Base-by-base conservation (phyloP, 64 coral and sea anemone species). In the Actinia tenebrosa region DNA sequence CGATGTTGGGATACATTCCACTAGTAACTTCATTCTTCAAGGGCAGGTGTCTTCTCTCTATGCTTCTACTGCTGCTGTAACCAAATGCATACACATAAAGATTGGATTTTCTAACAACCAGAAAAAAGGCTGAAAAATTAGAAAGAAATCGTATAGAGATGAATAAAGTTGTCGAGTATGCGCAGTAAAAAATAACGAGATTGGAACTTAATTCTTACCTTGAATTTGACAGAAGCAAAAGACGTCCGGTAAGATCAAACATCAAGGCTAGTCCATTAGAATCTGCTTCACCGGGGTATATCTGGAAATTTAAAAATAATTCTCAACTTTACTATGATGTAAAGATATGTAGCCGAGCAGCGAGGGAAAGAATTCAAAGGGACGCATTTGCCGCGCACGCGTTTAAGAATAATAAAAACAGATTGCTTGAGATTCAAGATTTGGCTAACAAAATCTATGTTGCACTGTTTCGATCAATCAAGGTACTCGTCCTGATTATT, bases 1-100 rank as follows among this genome's bases (percentile, higher is more conserved):
- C n/a, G 47, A 60, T 87, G 37, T 71, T 56, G 63, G 90, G 90
- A 25, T 26, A 87, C 10, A 91, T 46, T 20, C 84, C 90, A 87
- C 80, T 91, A 43, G 69, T 82, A 10, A 87, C 61, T 27, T 91
- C 90, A 84, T 91, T 91, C 17, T n/a, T 61, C 27, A 91, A 18
- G 10, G 90, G 90, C 16, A 91, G 85, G 20, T 72, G 37, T 72
- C 69, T 72, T 42, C 69, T n/a, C 23, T 72, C 11, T 72, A 75
- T 37, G 10, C 10, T 37, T 14, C 69, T 72, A 13, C 69, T 43
- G 14, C 15, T 14, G 23, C 69, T 72, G 69, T 7, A 72, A 42
- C 20, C 3, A 42, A 30, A 72, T 37, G 26, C 22, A 42, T 0
- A 42, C 11, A 72, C 6, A 72, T 22, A 23, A 7, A 66, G n/a